Conservation (phyloP, 2,113 vertebrate genomes). For the Gobius niger region DNA sequence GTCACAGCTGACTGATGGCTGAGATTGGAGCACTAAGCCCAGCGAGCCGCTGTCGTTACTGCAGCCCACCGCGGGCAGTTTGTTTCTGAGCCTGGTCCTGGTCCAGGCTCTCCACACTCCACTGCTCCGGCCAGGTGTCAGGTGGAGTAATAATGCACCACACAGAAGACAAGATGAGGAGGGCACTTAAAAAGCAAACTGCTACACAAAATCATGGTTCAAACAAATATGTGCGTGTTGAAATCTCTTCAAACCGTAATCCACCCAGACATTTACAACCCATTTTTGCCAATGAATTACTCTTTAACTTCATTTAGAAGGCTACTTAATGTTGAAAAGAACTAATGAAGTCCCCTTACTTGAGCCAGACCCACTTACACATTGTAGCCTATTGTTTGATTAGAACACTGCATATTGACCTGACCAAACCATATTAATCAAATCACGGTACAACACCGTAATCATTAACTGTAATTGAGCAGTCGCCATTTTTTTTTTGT, state of each 20-base stretch:
- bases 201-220: background rate
- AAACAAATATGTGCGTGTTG: background rate
- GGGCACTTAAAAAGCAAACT: constrained; percentile 23
- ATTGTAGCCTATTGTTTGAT: constrained; percentile 33
- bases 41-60: constrained; percentile 70
- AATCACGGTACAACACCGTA: background rate
- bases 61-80: constrained; percentile 66
- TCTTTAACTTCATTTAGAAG: background rate
- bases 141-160: constrained; percentile 50
- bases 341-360: background rate
- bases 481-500: constrained; percentile 12
- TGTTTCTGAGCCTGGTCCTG: constrained; percentile 45
- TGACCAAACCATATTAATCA: background rate
- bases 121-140: constrained; percentile 53
- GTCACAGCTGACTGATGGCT: constrained; percentile 76
- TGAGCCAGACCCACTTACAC: background rate
- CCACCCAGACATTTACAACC: background rate
- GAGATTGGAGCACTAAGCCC: constrained; percentile 69
- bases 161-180: constrained; percentile 27
- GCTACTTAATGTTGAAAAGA: background rate
- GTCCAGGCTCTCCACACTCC: constrained; percentile 39
- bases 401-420: background rate
- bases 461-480: background rate
- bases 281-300: background rate
- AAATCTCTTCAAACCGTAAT: background rate